Percentiles rank a stretch among this genome's conserved stretches.
Evolutionary conservation across 1,140 invertebrate genomes (phyloP).

Genomic region (Diabrotica undecimpunctata): DNA sequence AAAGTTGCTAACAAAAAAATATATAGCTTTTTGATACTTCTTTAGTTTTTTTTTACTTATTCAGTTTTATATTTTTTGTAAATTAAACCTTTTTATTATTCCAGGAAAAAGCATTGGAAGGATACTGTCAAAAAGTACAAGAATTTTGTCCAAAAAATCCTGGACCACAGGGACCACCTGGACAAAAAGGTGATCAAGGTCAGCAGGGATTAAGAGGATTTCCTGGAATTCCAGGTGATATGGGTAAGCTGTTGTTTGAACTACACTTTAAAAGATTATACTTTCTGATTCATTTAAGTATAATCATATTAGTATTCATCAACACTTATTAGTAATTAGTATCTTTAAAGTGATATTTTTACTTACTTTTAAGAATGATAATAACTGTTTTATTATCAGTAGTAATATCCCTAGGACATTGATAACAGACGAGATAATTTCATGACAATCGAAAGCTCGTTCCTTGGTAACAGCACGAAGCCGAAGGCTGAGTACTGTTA

Average conservation of each 20-base stretch:
- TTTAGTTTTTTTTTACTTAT: too few relatives aligned
- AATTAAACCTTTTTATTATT: slow-evolving; percentile 11
- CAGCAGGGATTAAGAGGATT: slow-evolving; percentile 58
- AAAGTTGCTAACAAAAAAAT: too few relatives aligned
- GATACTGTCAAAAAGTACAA: slow-evolving; percentile 44
- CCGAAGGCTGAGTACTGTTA: too few relatives aligned
- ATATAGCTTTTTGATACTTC: too few relatives aligned
- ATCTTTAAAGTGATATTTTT: not conserved
- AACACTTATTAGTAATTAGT: not conserved
- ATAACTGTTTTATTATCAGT: too few relatives aligned
- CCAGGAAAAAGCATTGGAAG: slow-evolving; percentile 37
- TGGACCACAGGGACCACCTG: slow-evolving; percentile 62
- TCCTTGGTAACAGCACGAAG: too few relatives aligned
- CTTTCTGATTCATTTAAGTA: not conserved
- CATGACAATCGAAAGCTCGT: too few relatives aligned
- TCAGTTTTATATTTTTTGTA: too few relatives aligned
- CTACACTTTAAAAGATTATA: not conserved
- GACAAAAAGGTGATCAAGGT: slow-evolving; percentile 60
- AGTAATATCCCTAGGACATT: too few relatives aligned
- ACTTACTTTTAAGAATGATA: too few relatives aligned
- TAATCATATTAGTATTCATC: not conserved
- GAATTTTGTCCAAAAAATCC: slow-evolving; percentile 71
- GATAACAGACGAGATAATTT: too few relatives aligned
- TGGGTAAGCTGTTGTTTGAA: slow-evolving; percentile 40
- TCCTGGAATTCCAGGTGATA: slow-evolving; percentile 55